Base-by-base conservation (phyloP, 2,888 invertebrate genomes). In the Lymantria monacha region DNA sequence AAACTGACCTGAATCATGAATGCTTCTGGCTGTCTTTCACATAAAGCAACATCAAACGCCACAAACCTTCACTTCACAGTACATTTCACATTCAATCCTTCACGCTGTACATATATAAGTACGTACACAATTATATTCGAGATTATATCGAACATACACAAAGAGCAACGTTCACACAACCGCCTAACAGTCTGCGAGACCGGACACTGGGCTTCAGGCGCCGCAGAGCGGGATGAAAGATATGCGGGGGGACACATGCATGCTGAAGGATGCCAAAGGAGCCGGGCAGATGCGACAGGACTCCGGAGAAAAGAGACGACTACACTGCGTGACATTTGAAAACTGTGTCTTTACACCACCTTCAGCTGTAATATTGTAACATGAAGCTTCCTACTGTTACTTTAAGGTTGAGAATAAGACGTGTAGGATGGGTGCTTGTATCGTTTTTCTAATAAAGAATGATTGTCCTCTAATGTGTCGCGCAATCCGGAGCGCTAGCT, bases 241-340 rank as follows among this genome's bases (percentile, higher is more conserved):
- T 88, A 76, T 70, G 87, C 84, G 87, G 85, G 85, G 86, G 84
- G 78, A 72, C 76, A 81, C 81, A 84, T 81, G 81, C 81, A 83
- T 72, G 81, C 85, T 84, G 87, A 90, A 90, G 90, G 90, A 90
- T 87, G 82, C 86, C 83, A 85, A 88, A 89, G 90, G 89, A 87
- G 83, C 81, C 74, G 77, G 83, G 83, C 87, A 88, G 87, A 89
- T 84, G 88, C 87, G 87, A 87, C 90, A 89, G 89, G 89, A 91
- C 88, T 84, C 83, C 77, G 88, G 81, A 84, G 90, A 90, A 91
- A 91, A 90, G 91, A 91, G 91, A 91, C 86, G 84, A 89, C 88
- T 83, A 87, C 88, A 89, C 85, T 79, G 74, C 85, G 87, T 88
- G 90, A 91, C 90, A 90, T 88, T 89, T 88, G 87, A 88, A 90